Conservation (phyloP, 2,113 vertebrate species). For the Psittacula cyanocephala region DNA sequence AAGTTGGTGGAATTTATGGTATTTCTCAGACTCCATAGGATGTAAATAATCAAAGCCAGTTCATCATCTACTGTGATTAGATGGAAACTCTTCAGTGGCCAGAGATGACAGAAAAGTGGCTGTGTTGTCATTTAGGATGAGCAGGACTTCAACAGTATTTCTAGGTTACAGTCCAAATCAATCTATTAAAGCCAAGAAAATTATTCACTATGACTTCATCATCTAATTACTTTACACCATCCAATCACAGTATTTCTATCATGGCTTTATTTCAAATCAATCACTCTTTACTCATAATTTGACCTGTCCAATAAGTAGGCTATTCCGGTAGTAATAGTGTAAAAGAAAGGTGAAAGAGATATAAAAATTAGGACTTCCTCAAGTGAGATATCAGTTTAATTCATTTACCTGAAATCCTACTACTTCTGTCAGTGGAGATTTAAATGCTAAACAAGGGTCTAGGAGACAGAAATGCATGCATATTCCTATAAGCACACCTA, state of each 20-base stretch:
- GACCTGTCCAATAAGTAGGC: background rate
- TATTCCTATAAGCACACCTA: background rate
- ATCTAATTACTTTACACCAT: background rate
- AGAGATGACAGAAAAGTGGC: background rate
- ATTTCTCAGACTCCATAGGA: background rate
- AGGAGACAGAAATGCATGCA: background rate
- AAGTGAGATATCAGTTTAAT: background rate
- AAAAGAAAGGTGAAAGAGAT: background rate
- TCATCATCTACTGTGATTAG: background rate
- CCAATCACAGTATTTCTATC: background rate
- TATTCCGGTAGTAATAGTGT: background rate
- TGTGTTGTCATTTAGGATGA: background rate
- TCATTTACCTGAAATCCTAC: background rate
- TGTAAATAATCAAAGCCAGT: background rate
- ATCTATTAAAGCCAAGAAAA: background rate
- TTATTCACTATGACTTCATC: background rate
- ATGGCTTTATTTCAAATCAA: background rate
- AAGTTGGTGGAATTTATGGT: background rate
- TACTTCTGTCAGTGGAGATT: background rate
- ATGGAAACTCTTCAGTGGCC: background rate
- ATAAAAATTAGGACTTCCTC: background rate
- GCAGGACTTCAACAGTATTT: background rate
- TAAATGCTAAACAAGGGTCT: background rate
- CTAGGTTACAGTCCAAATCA: background rate
- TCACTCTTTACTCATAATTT: background rate